Evolutionary conservation across 2,113 vertebrate species (phyloP).

Genomic region (Pampusana beccarii): DNA sequence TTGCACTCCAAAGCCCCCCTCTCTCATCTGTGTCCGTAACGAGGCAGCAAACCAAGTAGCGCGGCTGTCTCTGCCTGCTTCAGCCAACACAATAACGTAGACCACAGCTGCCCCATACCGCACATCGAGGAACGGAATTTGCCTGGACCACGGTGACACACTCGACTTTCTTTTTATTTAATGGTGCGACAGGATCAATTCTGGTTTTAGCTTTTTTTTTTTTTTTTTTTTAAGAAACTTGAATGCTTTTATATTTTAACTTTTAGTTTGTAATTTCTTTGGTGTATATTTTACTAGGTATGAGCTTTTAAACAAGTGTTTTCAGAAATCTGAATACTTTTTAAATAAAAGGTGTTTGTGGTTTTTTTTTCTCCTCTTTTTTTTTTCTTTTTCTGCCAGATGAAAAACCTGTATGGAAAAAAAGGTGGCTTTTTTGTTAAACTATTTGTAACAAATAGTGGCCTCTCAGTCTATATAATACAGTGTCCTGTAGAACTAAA

Average conservation of each 20-base stretch:
- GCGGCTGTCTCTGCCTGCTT: conserved; percentile 52
- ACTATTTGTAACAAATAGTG: conserved; percentile 87
- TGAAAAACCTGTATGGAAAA: conserved; percentile 43
- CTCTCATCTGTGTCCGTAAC: conserved; percentile 27
- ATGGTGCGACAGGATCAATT: conserved; percentile 87
- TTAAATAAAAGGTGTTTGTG: conserved; percentile 73
- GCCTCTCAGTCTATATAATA: conserved; percentile 82
- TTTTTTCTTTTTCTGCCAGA: conserved; percentile 9
- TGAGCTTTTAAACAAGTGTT: conserved; percentile 87
- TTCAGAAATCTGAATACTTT: conserved; percentile 68
- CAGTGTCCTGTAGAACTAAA: conserved; percentile 82
- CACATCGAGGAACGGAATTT: conserved; percentile 23
- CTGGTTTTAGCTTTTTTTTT: conserved; percentile 79
- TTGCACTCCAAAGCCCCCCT: conserved; percentile 42
- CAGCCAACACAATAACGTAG: not conserved
- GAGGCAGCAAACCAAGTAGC: conserved; percentile 48
- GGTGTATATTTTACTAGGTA: conserved; percentile 95
- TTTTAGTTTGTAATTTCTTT: conserved; percentile 83
- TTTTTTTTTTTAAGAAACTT: conserved; percentile 84
- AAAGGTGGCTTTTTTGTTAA: conserved; percentile 80
- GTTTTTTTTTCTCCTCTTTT: not conserved
- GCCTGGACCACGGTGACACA: conserved; percentile 50
- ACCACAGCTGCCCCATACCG: conserved; percentile 34
- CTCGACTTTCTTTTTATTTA: conserved; percentile 78
- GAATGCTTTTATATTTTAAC: conserved; percentile 86